Evolutionary conservation across 92 coral and sea anemone genomes (phyloP).

Genomic region (Umimayanthus kanabou): DNA sequence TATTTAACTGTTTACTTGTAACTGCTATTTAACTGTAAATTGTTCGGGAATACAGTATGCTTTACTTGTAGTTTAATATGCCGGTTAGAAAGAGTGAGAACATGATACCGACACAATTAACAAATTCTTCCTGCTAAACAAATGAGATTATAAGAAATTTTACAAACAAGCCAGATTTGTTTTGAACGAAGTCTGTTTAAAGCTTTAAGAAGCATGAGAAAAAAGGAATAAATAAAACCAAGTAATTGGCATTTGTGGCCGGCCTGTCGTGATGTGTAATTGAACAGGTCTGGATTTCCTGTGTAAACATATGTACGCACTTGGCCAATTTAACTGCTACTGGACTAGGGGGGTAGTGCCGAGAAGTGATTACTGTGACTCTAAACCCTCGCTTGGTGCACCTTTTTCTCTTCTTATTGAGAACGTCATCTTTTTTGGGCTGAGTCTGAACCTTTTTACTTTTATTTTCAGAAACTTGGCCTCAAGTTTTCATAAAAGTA

Average conservation of each 20-base stretch:
- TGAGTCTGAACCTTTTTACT: too few relatives aligned
- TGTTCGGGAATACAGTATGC: background rate
- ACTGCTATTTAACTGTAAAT: background rate
- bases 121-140: background rate
- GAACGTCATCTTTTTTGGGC: too few relatives aligned
- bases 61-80: background rate
- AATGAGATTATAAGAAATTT: background rate
- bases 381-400: background rate
- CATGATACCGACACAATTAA: background rate
- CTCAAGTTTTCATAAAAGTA: too few relatives aligned
- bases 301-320: background rate
- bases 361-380: background rate
- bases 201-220: background rate
- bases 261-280: background rate
- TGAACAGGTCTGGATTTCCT: conserved; percentile 11
- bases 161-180: background rate
- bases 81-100: background rate
- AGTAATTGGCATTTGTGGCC: background rate
- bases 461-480: too few relatives aligned
- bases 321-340: background rate
- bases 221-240: background rate
- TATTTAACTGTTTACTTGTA: background rate
- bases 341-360: background rate
- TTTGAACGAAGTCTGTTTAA: background rate
- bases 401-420: too few relatives aligned